Evolutionary conservation across 1,140 invertebrate genomes (phyloP).

Genomic region (Meloidogyne hapla): DNA sequence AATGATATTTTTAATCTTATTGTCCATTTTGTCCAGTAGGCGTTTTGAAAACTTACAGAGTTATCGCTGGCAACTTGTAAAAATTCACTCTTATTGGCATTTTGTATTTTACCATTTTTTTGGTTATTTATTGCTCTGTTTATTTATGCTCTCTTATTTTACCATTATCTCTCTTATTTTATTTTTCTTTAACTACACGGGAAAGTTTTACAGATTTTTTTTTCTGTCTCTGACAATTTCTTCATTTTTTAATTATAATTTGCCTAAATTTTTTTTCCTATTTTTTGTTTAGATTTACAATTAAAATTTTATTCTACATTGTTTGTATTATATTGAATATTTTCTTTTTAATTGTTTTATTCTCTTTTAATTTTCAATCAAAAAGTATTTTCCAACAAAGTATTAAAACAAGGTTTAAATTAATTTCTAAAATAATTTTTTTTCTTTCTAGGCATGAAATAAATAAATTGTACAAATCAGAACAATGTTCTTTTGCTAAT

Average conservation of each 20-base stretch:
- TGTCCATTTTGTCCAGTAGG: background rate
- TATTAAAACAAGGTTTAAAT: background rate
- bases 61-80: too few species aligned
- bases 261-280: background rate
- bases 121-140: too few species aligned
- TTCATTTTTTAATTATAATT: too few species aligned
- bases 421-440: background rate
- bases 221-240: too few species aligned
- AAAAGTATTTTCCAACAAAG: background rate
- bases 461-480: background rate
- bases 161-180: too few species aligned
- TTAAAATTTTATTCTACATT: background rate
- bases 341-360: background rate
- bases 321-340: background rate
- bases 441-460: background rate
- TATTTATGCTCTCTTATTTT: too few species aligned
- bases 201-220: too few species aligned
- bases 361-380: background rate
- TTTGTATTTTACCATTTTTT: too few species aligned
- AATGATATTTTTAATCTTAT: background rate
- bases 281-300: background rate
- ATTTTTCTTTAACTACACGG: too few species aligned
- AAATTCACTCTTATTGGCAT: too few species aligned
- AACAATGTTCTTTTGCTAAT: slow-evolving; percentile 45
- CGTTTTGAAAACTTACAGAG: background rate